A percentile compares a stretch with the other conserved stretches of the same genome.
phyloP scores from a whole-genome alignment of 2,888 invertebrate species.

The Andrena praecox region DNA sequence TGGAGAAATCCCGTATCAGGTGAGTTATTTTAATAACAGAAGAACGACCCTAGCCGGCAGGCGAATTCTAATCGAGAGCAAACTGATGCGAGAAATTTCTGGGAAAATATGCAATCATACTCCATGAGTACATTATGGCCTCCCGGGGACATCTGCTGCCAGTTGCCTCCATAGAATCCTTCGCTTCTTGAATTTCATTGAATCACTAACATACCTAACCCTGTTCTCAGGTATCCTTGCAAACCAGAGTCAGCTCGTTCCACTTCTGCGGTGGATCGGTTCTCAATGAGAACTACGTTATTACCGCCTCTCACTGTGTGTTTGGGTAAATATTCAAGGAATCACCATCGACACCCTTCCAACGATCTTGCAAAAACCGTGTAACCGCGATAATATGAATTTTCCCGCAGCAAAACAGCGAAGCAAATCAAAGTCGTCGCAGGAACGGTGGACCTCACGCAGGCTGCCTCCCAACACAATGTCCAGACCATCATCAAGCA shows the following conservation, averaged over 20 bases:
- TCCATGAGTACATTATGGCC: background rate
- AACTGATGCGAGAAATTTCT: background rate
- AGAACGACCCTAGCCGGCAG: background rate
- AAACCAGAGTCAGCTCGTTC: slow-evolving; percentile 39
- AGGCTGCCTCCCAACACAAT: slow-evolving; percentile 4
- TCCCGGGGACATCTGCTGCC: too few relatives aligned
- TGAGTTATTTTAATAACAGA: slow-evolving; percentile 36
- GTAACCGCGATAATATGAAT: background rate
- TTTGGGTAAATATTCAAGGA: slow-evolving; percentile 18
- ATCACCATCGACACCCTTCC: background rate
- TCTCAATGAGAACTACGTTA: slow-evolving; percentile 66
- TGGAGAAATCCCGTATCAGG: slow-evolving; percentile 79
- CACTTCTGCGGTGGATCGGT: slow-evolving; percentile 79
- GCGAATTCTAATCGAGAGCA: background rate
- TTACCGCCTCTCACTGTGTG: slow-evolving; percentile 77
- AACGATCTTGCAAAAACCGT: background rate
- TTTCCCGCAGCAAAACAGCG: slow-evolving; percentile 17
- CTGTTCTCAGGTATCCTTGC: slow-evolving; percentile 72
- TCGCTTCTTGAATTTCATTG: background rate
- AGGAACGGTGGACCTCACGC: slow-evolving; percentile 47
- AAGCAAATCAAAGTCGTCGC: slow-evolving; percentile 57
- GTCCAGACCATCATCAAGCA: slow-evolving; percentile 51
- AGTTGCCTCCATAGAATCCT: background rate
- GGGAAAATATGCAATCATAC: background rate
- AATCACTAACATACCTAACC: background rate